Conservation (phyloP, 2,797 vertebrate genomes). For the Parauchenoglanis ngamensis region DNA sequence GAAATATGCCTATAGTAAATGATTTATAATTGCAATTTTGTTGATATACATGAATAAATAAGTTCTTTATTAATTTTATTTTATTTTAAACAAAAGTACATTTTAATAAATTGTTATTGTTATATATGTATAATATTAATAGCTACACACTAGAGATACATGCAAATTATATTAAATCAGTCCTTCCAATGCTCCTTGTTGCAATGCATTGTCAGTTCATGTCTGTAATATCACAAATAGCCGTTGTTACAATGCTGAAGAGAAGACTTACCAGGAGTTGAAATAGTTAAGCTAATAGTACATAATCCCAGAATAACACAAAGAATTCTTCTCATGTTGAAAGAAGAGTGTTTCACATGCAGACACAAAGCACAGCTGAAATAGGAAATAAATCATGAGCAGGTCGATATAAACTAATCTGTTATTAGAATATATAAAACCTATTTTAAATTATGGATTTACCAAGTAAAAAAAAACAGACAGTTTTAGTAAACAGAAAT, state of each 20-base stretch:
- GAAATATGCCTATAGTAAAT: not conserved
- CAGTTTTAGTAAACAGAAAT: not conserved
- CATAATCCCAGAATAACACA: slow-evolving; percentile 3
- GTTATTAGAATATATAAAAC: not conserved
- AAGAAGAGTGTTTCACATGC: not conserved
- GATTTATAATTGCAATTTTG: not conserved
- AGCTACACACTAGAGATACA: not conserved
- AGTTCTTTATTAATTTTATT: too few species aligned
- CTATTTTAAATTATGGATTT: not conserved
- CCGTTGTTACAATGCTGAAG: not conserved
- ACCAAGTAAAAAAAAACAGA: not conserved
- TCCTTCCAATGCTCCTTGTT: not conserved
- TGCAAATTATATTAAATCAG: not conserved
- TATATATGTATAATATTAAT: not conserved
- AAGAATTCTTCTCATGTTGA: slow-evolving; percentile 22
- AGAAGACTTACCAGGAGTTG: slow-evolving; percentile 17
- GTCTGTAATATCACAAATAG: not conserved
- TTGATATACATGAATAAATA: not conserved
- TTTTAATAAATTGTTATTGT: too few species aligned
- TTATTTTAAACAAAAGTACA: too few species aligned
- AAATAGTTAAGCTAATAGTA: not conserved
- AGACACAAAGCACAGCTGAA: not conserved
- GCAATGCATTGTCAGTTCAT: not conserved
- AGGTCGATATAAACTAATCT: not conserved
- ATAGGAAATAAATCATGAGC: not conserved